Base-by-base conservation (phyloP, 2,888 invertebrate genomes). In the Spatulosminthurus flaviceps region DNA sequence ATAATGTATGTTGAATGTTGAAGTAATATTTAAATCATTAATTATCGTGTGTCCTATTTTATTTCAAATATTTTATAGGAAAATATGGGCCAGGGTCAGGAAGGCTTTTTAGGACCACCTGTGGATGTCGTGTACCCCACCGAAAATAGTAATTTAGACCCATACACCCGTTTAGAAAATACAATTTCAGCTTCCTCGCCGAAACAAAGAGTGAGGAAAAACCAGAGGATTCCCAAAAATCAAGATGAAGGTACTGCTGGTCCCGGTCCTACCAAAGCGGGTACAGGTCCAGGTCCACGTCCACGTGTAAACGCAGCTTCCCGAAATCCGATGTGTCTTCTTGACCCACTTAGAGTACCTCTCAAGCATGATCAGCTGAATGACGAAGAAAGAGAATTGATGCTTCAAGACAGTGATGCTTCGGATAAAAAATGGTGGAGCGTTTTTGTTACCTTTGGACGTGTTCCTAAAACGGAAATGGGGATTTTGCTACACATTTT, bases 401-500 rank as follows among this genome's bases (percentile, higher is more conserved):
- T 74, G 28, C 41, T 64, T 21, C 72, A 73, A 22, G 77, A 69
- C 24, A 67, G 66, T 19, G 41, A 69, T n/a, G n/a, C n/a, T 16
- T 21, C 77, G 43, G 29, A 29, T 13, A 79, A 72, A 9, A 78
- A 79, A 22, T 81, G 82, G 82, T 82, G 79, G 76, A 67, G 41
- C 13, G 75, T 77, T 13, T 64, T 82, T 0, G 5, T 82, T 13
- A 81, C 82, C 1, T 81, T 81, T 70, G 82, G 82, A 28, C 78
- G 80, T 29, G 78, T 81, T 22, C 81, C 84, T 0, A 82, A 83
- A 66, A 82, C 83, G 34, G 84, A 84, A 67, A 85, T 85, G 84
- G 85, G 85, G 16, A 34, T 83, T 5, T 66, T 84, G 34, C 70
- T 77, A 26, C 85, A 85, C 34, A 77, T 85, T 43, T 79, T 78